phyloP scores from a whole-genome alignment of 2,888 invertebrate species.

The Drosophila percnosoma region DNA sequence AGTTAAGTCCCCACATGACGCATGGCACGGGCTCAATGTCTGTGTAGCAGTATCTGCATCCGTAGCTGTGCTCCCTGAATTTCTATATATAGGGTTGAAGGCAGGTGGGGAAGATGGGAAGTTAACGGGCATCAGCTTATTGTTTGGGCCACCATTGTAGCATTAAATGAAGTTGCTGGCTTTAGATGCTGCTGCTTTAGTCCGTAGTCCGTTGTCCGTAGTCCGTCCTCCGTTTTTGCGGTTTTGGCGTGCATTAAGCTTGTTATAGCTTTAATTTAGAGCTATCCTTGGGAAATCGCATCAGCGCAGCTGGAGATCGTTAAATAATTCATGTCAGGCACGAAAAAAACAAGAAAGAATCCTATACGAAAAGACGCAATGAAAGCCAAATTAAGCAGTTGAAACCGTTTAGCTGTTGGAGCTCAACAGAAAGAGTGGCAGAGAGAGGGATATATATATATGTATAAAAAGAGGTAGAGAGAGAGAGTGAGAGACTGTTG shows the following conservation, averaged over 20 bases:
- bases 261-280: conserved; percentile 77
- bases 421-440: not conserved
- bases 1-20: conserved; percentile 68
- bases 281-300: conserved; percentile 73
- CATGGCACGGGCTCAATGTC: conserved; percentile 26
- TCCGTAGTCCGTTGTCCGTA: conserved; percentile 7
- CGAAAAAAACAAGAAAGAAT: conserved; percentile 28
- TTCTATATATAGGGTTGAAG: conserved; percentile 1
- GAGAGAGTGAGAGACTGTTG: not conserved
- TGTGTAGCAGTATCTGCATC: conserved; percentile 13
- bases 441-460: not conserved
- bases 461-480: too few species aligned
- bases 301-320: conserved; percentile 80
- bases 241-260: conserved; percentile 71
- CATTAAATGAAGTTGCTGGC: conserved; percentile 71
- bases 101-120: not conserved
- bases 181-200: conserved; percentile 14
- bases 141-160: conserved; percentile 67
- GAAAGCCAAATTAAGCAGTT: conserved; percentile 82
- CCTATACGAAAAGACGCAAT: conserved; percentile 63
- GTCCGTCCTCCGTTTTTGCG: conserved; percentile 41
- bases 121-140: conserved; percentile 43
- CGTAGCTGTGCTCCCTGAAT: not conserved
- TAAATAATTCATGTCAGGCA: conserved; percentile 80
- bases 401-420: conserved; percentile 66